Base-by-base conservation (phyloP, 35 echinoderm and acorn worm genomes). In the Hemicentrotus pulcherrimus region DNA sequence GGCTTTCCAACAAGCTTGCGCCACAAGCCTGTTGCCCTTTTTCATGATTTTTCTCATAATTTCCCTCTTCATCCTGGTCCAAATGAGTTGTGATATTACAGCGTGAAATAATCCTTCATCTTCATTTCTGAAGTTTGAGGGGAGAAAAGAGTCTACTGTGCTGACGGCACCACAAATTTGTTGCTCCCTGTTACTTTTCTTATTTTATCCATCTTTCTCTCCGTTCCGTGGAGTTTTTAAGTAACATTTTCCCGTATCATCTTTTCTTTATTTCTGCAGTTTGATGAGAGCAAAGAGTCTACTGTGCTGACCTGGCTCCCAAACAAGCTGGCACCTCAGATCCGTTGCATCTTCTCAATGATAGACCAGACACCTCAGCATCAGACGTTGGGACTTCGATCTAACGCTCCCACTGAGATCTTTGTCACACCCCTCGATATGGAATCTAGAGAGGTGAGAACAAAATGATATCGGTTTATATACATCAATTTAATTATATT, bases 401-500 rank as follows among this genome's bases (percentile, higher is more conserved):
- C 95, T 19, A 94, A 96, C 70, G 31, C 85, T 7, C 95, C 96
- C 46, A 94, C 46, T 32, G 95, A 96, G 60, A 35, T 95, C 41
- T 97, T 94, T 94, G 96, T 97, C 92, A 97, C 96, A 65, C 96
- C 96, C 11, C 94, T 97, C 8, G 96, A 97, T 48, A 97, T 97
- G 96, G 46, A 94, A 86, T 96, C 96, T 32, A 90, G 96, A 86
- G 94, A 96, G 96, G 96, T 95, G 86, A 47, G 94, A 31, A 31
- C 9, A 47, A 90, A 90, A 15, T 28, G 6, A 7, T 78, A 4
- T 22, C 2, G 61, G 22, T 55, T 55, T 55, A 16, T 59, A 14
- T 59, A 14, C 16, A 14, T 59, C 7, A 5, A 12, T 59, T 59
- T 41, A 41, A 0, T 41, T 3, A 41, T 41, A 41, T 41, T 41